phyloP scores from a whole-genome alignment of 1,140 invertebrate genomes.

The Drosophila equinoxialis region DNA sequence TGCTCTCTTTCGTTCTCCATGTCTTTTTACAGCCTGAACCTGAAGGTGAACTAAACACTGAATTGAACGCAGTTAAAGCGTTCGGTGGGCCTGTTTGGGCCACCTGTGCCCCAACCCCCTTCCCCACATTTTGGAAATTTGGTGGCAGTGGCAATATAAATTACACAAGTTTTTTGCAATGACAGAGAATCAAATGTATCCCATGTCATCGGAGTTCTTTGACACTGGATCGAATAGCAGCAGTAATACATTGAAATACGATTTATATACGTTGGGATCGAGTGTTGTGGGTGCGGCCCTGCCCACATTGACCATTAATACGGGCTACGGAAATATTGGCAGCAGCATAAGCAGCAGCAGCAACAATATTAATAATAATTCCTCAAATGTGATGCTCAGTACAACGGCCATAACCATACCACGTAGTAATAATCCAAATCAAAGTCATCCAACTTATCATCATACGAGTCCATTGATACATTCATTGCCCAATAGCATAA shows the following conservation, averaged over 20 bases:
- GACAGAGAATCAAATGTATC: slow-evolving; percentile 81
- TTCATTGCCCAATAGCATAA: slow-evolving; percentile 63
- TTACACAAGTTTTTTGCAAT: slow-evolving; percentile 38
- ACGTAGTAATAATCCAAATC: slow-evolving; percentile 77
- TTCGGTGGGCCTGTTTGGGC: slow-evolving; percentile 24
- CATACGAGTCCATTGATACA: slow-evolving; percentile 62
- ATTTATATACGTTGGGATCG: slow-evolving; percentile 67
- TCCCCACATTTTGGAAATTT: background rate
- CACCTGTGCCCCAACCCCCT: slow-evolving; percentile 35
- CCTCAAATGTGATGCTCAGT: slow-evolving; percentile 77
- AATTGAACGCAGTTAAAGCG: slow-evolving; percentile 41
- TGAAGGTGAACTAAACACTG: slow-evolving; percentile 9
- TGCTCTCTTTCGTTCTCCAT: background rate
- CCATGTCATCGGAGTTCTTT: slow-evolving; percentile 82
- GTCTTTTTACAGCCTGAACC: slow-evolving; percentile 52
- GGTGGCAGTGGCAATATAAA: background rate
- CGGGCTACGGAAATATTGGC: slow-evolving; percentile 43
- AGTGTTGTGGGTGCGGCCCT: slow-evolving; percentile 56
- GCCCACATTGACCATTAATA: slow-evolving; percentile 67
- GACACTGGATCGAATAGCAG: slow-evolving; percentile 80
- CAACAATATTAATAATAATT: slow-evolving; percentile 50
- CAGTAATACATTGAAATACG: slow-evolving; percentile 79
- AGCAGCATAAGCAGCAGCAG: slow-evolving; percentile 26
- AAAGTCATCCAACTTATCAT: slow-evolving; percentile 67
- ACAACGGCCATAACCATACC: slow-evolving; percentile 81